Evolutionary conservation across 37 sponge, comb jelly and placozoan species (phyloP).

Genomic region (Tethya wilhelma): DNA sequence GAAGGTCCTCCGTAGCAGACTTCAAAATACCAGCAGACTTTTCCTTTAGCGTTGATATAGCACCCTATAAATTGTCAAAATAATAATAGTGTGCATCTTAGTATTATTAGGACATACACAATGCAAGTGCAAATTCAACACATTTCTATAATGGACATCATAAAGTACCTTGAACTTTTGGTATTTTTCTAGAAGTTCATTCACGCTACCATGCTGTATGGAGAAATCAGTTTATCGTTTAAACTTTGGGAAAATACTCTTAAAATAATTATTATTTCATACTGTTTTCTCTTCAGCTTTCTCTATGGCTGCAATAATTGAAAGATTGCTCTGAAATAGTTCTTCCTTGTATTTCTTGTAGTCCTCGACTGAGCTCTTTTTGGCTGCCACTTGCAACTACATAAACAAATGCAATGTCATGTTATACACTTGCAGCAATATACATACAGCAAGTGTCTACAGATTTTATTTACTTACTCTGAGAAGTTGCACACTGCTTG

Average conservation of each 20-base stretch:
- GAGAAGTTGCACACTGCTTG: background rate
- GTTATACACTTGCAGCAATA: background rate
- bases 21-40: conserved; percentile 15
- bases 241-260: no score
- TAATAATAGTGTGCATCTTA: background rate
- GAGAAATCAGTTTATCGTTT: no score
- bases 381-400: conserved; percentile 36
- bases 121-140: background rate
- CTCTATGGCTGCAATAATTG: conserved; percentile 24
- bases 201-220: conserved; percentile 37
- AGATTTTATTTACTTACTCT: background rate
- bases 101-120: background rate
- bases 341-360: conserved; percentile 10
- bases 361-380: conserved; percentile 16
- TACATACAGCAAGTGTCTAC: background rate
- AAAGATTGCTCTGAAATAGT: conserved; percentile 27
- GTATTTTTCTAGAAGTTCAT: conserved; percentile 40
- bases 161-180: conserved; percentile 59
- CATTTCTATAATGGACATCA: background rate
- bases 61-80: conserved; percentile 16
- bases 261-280: no score
- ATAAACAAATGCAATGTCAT: background rate
- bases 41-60: conserved; percentile 21
- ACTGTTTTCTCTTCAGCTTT: conserved; percentile 41
- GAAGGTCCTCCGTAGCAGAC: conserved; percentile 12